Evolutionary conservation across 2,888 invertebrate species (phyloP), one percentile per base, ranked within the genome.

Genomic region (Drosophila formosana): DNA sequence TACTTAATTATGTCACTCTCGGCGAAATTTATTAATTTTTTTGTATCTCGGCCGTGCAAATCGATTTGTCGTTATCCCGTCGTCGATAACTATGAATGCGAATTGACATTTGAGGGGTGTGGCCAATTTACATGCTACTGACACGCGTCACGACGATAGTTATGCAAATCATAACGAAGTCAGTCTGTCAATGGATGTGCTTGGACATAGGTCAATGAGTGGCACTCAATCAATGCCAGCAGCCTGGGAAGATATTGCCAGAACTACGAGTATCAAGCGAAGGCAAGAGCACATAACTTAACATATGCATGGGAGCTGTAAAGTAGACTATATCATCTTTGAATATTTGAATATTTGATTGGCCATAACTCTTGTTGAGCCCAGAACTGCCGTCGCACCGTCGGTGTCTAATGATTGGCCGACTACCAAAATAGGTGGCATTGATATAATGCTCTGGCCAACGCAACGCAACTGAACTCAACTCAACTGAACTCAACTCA

Each of bases 361-460:
- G 30, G 39, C 39, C 39, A 7, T 43, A 41, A 30, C 23, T 23
- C 32, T 55, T 13, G 30, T n/a, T 11, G 43, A 49, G 45, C 4
- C 53, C 5, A 57, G 55, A 32, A 51, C 66, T 65, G 58, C 37
- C 53, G 26, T 11, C 41, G 7, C 76, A 13, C 83, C 11, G 78
- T 72, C 71, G 86, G 83, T 73, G 83, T 76, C 78, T 85, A 85
- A 86, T 88, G 80, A 79, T 85, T 71, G 62, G 72, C 71, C 70
- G 80, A 82, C 78, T 90, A 89, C 81, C 81, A 88, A 88, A 86
- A 72, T 72, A 88, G 88, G 88, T 87, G 85, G 86, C 89, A 89
- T 84, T 88, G 88, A 90, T 89, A 87, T 89, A 85, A 85, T 85
- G 78, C 52, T 62, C 51, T 64, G 66, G 57, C 58, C 66, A 64